Conservation (phyloP, 2,888 invertebrate genomes). For the Macroteleia sp. region DNA sequence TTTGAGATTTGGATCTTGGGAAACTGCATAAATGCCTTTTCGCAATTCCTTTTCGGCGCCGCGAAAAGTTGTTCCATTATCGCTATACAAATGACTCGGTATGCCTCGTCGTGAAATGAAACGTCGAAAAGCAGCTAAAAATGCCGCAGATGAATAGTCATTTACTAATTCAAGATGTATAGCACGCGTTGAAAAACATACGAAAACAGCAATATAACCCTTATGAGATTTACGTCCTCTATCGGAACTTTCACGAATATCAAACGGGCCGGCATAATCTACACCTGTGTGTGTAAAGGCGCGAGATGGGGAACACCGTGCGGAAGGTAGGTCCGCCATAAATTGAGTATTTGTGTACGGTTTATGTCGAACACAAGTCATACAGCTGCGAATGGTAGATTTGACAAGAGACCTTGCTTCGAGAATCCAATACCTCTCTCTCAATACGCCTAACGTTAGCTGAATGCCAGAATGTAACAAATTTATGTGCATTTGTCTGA, state of each 20-base stretch:
- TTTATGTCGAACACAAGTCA: too few species aligned
- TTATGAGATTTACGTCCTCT: neutral
- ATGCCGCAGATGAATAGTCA: neutral
- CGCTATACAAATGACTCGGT: slow-evolving; percentile 1
- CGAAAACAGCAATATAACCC: slow-evolving; percentile 2
- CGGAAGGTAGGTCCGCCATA: too few species aligned
- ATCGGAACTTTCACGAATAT: slow-evolving; percentile 5
- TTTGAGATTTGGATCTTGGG: neutral
- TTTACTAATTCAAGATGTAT: slow-evolving; percentile 11
- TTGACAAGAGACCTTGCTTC: slow-evolving; percentile 1
- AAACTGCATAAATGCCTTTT: neutral
- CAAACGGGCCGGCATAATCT: too few species aligned
- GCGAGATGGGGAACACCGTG: too few species aligned
- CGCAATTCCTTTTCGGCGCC: neutral
- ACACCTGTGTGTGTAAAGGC: too few species aligned
- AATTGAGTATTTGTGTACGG: too few species aligned
- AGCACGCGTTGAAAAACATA: slow-evolving; percentile 4
- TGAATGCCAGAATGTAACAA: slow-evolving; percentile 7
- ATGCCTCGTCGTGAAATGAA: neutral
- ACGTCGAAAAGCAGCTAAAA: neutral
- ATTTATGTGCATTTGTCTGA: slow-evolving; percentile 12
- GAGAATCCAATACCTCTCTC: slow-evolving; percentile 2
- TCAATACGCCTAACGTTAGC: slow-evolving; percentile 3
- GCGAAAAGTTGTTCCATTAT: slow-evolving; percentile 3
- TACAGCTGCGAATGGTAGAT: slow-evolving; percentile 7